Conservation (phyloP, 1,140 invertebrate genomes). For the Phocides pigmalion region DNA sequence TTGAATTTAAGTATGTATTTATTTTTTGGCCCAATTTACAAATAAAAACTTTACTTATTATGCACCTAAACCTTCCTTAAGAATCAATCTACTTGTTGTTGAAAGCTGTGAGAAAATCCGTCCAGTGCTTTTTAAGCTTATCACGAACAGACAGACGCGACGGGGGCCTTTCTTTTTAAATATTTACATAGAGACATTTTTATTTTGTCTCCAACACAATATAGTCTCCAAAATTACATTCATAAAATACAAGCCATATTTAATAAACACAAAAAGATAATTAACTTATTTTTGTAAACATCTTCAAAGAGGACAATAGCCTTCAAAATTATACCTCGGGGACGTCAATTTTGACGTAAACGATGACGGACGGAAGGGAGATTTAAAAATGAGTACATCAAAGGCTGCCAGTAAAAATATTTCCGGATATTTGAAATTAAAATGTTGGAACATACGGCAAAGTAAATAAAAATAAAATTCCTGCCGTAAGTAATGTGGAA, state of each 20-base stretch:
- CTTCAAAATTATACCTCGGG: not conserved
- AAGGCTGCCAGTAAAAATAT: not conserved
- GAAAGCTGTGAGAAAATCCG: too few relatives aligned
- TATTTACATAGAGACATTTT: too few relatives aligned
- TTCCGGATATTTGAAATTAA: slow-evolving; percentile 49
- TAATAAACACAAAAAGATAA: not conserved
- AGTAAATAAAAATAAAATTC: slow-evolving; percentile 45
- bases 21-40: too few relatives aligned
- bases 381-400: slow-evolving; percentile 2
- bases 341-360: not conserved
- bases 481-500: not conserved
- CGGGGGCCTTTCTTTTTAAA: too few relatives aligned
- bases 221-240: too few relatives aligned
- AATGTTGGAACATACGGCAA: slow-evolving; percentile 43
- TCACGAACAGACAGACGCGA: too few relatives aligned
- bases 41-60: too few relatives aligned
- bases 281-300: not conserved
- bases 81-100: too few relatives aligned
- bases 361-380: not conserved
- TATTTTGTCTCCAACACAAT: too few relatives aligned
- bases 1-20: too few relatives aligned
- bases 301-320: not conserved
- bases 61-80: too few relatives aligned
- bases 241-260: not conserved
- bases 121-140: too few relatives aligned